phyloP scores from a whole-genome alignment of 2,113 vertebrate species.

The Gopherus evgoodei region DNA sequence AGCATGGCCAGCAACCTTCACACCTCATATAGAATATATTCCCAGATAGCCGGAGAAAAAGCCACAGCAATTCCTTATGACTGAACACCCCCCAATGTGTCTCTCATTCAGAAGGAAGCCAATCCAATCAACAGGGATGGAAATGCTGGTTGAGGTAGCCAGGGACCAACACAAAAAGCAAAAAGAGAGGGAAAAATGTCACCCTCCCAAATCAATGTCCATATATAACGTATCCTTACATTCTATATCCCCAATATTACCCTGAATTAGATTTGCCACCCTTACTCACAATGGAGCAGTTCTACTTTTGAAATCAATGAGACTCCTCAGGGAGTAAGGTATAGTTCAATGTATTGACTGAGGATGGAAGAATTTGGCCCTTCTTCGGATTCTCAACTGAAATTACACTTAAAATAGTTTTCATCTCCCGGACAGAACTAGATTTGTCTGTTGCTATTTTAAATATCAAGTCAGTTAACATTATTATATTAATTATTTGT shows the following conservation, averaged over 20 bases:
- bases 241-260: neutral
- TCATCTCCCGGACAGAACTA: neutral
- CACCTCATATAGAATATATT: neutral
- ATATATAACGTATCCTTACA: neutral
- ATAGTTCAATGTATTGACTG: neutral
- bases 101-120: neutral
- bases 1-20: neutral
- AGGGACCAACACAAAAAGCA: neutral
- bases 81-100: fast-evolving
- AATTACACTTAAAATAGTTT: neutral
- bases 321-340: neutral
- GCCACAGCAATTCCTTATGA: neutral
- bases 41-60: neutral
- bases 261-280: neutral
- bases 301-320: neutral
- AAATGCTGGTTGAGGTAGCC: neutral
- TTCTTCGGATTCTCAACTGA: neutral
- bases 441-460: neutral
- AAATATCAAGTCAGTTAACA: neutral
- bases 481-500: neutral
- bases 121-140: neutral
- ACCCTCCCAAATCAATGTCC: neutral
- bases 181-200: neutral
- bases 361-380: neutral
- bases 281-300: neutral